Evolutionary conservation across 2,113 vertebrate genomes (phyloP).

Genomic region (Nerophis ophidion): DNA sequence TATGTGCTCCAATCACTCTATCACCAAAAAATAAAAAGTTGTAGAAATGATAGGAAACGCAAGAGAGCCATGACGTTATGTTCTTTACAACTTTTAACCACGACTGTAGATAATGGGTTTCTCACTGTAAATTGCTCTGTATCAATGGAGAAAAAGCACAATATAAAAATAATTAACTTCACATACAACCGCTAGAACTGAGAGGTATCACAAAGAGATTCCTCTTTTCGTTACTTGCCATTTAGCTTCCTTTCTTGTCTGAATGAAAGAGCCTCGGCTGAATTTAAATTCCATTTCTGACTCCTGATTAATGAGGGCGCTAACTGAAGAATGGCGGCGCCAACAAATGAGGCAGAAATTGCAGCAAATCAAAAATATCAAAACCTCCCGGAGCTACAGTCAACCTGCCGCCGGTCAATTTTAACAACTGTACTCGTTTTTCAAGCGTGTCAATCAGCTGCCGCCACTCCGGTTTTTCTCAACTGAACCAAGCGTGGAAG

Average conservation of each 20-base stretch:
- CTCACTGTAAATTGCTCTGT: too few relatives aligned
- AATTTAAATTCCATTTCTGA: constrained; percentile 10
- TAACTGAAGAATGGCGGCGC: constrained; percentile 17
- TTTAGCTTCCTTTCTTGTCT: neutral
- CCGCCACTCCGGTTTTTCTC: constrained; percentile 15
- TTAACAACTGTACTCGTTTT: constrained; percentile 61
- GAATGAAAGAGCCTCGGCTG: neutral
- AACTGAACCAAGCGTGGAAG: neutral
- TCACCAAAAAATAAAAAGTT: too few relatives aligned
- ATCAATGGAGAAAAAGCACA: too few relatives aligned
- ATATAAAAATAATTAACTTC: too few relatives aligned
- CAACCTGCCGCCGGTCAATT: constrained; percentile 32
- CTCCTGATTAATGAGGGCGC: constrained; percentile 21
- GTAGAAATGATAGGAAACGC: too few relatives aligned
- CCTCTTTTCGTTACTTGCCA: neutral
- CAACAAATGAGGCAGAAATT: constrained; percentile 57
- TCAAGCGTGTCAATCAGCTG: constrained; percentile 65
- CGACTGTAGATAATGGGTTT: too few relatives aligned
- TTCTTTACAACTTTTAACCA: too few relatives aligned
- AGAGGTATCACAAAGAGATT: too few relatives aligned
- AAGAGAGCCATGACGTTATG: too few relatives aligned
- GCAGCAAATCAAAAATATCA: constrained; percentile 16
- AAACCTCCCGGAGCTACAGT: constrained; percentile 21
- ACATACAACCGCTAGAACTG: too few relatives aligned
- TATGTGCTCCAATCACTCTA: too few relatives aligned